Base-by-base conservation (phyloP, 1,140 invertebrate species). In the Drosophila arawakana region DNA sequence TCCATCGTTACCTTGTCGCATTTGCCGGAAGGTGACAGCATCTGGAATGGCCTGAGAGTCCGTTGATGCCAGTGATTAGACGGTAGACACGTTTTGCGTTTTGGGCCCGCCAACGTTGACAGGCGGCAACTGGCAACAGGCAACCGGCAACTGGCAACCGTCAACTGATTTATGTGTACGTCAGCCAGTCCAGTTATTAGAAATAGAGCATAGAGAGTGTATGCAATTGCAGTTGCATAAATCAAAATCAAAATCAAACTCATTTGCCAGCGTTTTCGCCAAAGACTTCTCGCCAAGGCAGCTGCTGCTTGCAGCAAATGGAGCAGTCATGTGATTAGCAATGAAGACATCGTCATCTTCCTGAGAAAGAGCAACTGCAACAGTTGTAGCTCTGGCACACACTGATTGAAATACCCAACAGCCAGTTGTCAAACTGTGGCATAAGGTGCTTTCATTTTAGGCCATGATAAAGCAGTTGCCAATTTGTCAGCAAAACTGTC, bases 221-320 rank as follows among this genome's bases (percentile, higher is more conserved):
- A 61, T 58, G 67, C 61, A 58, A 63, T 78, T 81, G 78, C 75
- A 71, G 79, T 86, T 86, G 82, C 82, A 85, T 85, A 86, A 85
- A 85, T 85, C 82, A 85, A 85, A 85, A 86, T 85, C 82, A 85
- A 85, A 85, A 81, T 85, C 78, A 85, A 85, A 85, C 84, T 79
- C 82, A 86, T 85, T 86, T 76, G 71, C 76, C 54, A 58, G 21
- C 49, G 47, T 54, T 68, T 68, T 73, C n/a, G 41, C 61, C 13
- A 43, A 25, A 37, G 25, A 39, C n/a, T 18, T 34, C 60, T 46
- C 34, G 18, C n/a, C 62, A 49, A 46, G 37, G 35, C 30, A 47
- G 34, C 41, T 44, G 34, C 41, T 44, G 61, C 49, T 21, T 66
- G 70, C 25, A 30, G 61, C 68, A 83, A 83, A 83, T 84, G 77